A percentile compares a stretch with the other conserved stretches of the same genome.
Evolutionary conservation across 2,888 invertebrate species (phyloP).

Genomic region (Ophion ventricosus): DNA sequence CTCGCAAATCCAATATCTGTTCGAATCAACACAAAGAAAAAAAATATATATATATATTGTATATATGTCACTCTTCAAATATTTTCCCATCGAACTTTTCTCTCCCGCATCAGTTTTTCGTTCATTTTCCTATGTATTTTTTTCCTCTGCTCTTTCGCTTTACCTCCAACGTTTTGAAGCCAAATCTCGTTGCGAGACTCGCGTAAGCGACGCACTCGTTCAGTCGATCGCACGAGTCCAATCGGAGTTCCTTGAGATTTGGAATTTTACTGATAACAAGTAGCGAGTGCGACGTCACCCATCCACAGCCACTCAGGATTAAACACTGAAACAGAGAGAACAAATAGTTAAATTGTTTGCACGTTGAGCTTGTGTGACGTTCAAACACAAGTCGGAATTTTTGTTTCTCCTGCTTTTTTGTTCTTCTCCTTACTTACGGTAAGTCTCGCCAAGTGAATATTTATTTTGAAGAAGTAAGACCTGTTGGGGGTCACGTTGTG

Average conservation of each 20-base stretch:
- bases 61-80: background rate
- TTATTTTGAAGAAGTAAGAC: constrained; percentile 85
- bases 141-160: constrained; percentile 10
- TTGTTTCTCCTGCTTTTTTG: background rate
- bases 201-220: constrained; percentile 91
- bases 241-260: constrained; percentile 86
- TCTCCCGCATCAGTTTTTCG: background rate
- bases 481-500: constrained; percentile 83
- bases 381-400: background rate
- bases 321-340: constrained; percentile 84
- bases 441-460: constrained; percentile 84
- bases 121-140: background rate
- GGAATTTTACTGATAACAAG: constrained; percentile 90
- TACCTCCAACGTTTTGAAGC: constrained; percentile 87
- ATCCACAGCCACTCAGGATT: constrained; percentile 89
- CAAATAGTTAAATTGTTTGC: background rate
- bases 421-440: constrained; percentile 82
- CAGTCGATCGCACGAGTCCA: constrained; percentile 88
- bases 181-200: constrained; percentile 89
- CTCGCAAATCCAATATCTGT: constrained; percentile 85
- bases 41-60: background rate
- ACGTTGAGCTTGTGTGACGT: background rate
- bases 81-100: background rate
- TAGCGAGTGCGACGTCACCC: constrained; percentile 90
- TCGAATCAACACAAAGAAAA: constrained; percentile 46